Evolutionary conservation across 1,140 invertebrate species (phyloP).

Genomic region (Drosophila ananassae): DNA sequence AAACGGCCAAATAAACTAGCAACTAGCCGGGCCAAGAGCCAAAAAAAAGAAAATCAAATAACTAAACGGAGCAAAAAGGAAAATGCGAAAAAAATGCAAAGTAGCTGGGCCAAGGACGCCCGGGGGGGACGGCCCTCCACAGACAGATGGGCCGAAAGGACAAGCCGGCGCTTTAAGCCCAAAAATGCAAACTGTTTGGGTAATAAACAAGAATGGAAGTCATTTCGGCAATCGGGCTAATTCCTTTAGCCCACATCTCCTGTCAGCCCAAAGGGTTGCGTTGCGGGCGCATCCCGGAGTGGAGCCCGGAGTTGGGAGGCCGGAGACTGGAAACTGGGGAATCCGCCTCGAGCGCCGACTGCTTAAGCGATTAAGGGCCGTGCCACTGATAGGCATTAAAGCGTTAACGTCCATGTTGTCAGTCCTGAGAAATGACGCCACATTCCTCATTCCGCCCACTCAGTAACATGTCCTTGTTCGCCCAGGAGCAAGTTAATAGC

Average conservation of each 20-base stretch:
- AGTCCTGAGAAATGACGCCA: slow-evolving; percentile 47
- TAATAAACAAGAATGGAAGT: slow-evolving; percentile 56
- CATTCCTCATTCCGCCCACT: slow-evolving; percentile 27
- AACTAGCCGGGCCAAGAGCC: slow-evolving; percentile 29
- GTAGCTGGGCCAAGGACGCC: slow-evolving; percentile 1
- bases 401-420: slow-evolving; percentile 50
- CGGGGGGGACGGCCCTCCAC: slow-evolving; percentile 2
- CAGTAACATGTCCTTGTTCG: slow-evolving; percentile 1
- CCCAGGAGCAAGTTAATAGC: slow-evolving; percentile 26
- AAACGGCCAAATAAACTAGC: slow-evolving; percentile 51
- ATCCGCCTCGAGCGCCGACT: slow-evolving; percentile 14
- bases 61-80: slow-evolving; percentile 18
- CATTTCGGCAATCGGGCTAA: slow-evolving; percentile 53
- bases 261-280: slow-evolving; percentile 45
- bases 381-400: slow-evolving; percentile 53
- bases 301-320: neutral
- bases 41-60: slow-evolving; percentile 18
- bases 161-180: slow-evolving; percentile 28
- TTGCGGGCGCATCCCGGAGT: neutral
- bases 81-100: slow-evolving; percentile 53
- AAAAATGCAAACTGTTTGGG: slow-evolving; percentile 55
- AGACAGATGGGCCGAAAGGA: slow-evolving; percentile 14
- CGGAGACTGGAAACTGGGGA: neutral
- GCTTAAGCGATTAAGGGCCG: slow-evolving; percentile 46
- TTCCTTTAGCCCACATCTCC: slow-evolving; percentile 44